Evolutionary conservation across 2,113 vertebrate species (phyloP).

Genomic region (Martes martes): DNA sequence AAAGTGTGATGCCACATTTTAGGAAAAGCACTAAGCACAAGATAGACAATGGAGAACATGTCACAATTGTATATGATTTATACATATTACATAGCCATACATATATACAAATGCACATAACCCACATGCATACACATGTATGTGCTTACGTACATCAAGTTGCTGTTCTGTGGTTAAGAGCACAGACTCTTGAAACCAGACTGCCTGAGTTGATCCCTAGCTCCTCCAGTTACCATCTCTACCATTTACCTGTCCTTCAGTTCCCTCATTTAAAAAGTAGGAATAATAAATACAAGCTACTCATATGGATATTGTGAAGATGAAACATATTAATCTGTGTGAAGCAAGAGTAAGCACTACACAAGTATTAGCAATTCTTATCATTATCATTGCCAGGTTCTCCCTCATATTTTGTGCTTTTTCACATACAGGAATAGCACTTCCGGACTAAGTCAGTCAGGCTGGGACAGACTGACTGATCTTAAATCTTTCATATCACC

Average conservation of each 20-base stretch:
- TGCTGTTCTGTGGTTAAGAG: neutral
- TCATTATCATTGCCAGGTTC: neutral
- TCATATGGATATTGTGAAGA: neutral
- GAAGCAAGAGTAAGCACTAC: neutral
- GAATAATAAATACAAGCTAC: neutral
- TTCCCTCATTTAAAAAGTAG: neutral
- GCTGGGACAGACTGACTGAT: neutral
- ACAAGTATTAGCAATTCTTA: neutral
- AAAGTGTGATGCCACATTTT: neutral
- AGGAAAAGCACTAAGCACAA: neutral
- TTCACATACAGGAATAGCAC: neutral
- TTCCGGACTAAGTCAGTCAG: neutral
- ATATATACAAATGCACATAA: neutral
- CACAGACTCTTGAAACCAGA: neutral
- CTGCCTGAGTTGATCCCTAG: neutral
- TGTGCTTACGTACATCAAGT: neutral
- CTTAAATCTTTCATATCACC: neutral
- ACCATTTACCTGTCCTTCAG: neutral
- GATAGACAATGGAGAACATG: neutral
- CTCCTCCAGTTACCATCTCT: neutral
- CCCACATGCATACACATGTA: neutral
- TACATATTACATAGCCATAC: neutral
- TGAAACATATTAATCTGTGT: neutral
- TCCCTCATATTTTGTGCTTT: neutral
- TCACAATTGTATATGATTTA: neutral